Base-by-base conservation (phyloP, 2,113 vertebrate genomes). In the Dendrocopos noguchii region DNA sequence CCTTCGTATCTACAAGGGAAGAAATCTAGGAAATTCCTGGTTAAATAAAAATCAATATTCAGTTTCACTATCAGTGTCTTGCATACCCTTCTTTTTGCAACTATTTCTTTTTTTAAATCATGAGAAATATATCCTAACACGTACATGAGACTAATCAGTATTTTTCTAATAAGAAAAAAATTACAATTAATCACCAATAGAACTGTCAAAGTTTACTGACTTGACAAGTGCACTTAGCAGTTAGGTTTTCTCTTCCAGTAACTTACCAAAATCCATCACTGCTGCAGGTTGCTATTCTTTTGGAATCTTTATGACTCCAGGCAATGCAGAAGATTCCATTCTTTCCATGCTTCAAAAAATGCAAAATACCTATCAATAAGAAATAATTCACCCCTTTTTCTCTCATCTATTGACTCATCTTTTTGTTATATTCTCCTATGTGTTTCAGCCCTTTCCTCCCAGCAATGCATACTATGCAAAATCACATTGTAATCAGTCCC, bases 261-360 rank as follows among this genome's bases (percentile, higher is more conserved):
- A 34, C 98, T 98, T 85, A 99, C 99, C 99, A 99, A 97, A 98
- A 99, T 77, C 99, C 99, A 82, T 99, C 99, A 64, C 98, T 97
- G 90, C 99, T 99, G 96, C 99, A 99, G 17, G 98, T 99, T 67
- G 99, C 99, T 92, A 99, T 99, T 95, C 99, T 98, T 97, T 99
- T 99, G n/a, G 99, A 99, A 97, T 99, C 99, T 97, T 99, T 99
- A 95, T 99, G 99, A 97, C 99, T 99, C 99, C 99, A 99, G 33
- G 99, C 98, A 96, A 99, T 98, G 94, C 99, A 99, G 98, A 99
- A 99, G 94, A 99, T 99, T 74, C 99, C 99, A 94, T 98, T 99
- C 94, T 99, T 99, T 85, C 99, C 99, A 88, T 99, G 99, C 99
- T 99, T 98, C 94, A 97, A 98, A 98, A 97, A 97, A 97, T 96